phyloP scores from a whole-genome alignment of 2,888 invertebrate genomes.

The Drosophila kanekoi region DNA sequence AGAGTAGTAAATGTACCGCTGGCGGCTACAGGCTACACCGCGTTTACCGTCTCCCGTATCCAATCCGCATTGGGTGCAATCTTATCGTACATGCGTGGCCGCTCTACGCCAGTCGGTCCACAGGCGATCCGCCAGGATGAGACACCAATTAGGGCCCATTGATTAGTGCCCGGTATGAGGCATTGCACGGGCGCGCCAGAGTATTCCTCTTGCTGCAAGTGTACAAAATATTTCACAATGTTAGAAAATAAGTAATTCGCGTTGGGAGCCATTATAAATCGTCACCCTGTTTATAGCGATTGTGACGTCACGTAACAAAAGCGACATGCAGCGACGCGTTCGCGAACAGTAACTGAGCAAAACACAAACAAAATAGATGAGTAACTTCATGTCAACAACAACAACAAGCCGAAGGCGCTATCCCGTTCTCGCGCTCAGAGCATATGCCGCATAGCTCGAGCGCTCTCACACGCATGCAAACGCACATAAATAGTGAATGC shows the following conservation, averaged over 20 bases:
- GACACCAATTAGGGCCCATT: conserved; percentile 93
- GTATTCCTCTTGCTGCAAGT: conserved; percentile 92
- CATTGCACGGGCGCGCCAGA: conserved; percentile 95
- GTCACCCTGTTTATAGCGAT: conserved; percentile 47
- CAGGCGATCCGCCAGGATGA: conserved; percentile 95
- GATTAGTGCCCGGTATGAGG: conserved; percentile 89
- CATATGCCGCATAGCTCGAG: conserved; percentile 30
- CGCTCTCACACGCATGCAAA: conserved; percentile 3
- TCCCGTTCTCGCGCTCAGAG: conserved; percentile 15
- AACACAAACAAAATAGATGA: conserved; percentile 32
- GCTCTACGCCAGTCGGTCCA: conserved; percentile 90
- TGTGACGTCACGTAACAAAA: conserved; percentile 57
- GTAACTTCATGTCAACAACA: conserved; percentile 28
- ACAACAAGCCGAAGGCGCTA: conserved; percentile 16
- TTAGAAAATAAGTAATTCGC: not conserved
- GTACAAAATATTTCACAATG: not conserved
- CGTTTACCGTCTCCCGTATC: conserved; percentile 91
- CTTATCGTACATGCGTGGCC: conserved; percentile 93
- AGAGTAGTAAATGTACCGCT: not conserved
- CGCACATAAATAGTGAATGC: conserved; percentile 4
- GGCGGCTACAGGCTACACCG: conserved; percentile 75
- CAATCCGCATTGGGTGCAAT: conserved; percentile 93
- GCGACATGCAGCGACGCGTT: conserved; percentile 74
- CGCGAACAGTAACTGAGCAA: conserved; percentile 14
- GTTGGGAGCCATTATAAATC: too few relatives aligned